Percentiles rank a stretch among this genome's conserved stretches.
phyloP scores from a whole-genome alignment of 2,113 vertebrate species.

The Mugil cephalus region DNA sequence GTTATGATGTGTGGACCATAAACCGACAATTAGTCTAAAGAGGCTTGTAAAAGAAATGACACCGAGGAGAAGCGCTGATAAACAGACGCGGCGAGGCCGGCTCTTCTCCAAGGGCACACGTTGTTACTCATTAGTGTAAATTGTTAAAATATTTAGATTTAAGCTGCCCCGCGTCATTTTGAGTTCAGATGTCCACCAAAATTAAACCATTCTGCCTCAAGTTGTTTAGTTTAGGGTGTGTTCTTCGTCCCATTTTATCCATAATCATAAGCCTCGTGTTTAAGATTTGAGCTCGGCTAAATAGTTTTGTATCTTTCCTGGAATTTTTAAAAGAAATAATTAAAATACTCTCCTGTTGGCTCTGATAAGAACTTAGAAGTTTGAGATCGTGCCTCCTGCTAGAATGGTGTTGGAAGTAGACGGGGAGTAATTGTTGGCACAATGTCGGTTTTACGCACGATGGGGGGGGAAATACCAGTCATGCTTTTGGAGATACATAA shows the following conservation, averaged over 20 bases:
- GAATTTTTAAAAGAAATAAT: background rate
- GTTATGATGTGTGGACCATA: conserved; percentile 74
- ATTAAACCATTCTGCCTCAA: too few relatives aligned
- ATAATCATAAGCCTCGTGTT: too few relatives aligned
- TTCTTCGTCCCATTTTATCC: background rate
- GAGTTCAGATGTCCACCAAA: background rate
- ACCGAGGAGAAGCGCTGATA: conserved; percentile 48
- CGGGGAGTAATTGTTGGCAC: background rate
- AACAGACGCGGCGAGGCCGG: conserved; percentile 16
- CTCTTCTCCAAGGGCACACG: background rate
- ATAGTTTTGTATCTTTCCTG: background rate
- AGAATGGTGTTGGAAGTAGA: background rate
- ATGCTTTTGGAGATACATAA: background rate
- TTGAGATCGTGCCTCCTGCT: background rate
- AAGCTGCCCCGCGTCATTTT: too few relatives aligned
- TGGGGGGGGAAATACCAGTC: too few relatives aligned
- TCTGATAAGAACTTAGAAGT: background rate
- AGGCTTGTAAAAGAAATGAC: conserved; percentile 66
- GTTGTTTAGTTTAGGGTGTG: too few relatives aligned
- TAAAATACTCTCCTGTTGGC: too few relatives aligned
- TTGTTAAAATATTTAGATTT: background rate
- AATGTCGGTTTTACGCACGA: background rate
- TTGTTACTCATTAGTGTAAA: conserved; percentile 17
- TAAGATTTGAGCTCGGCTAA: background rate
- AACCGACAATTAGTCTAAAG: conserved; percentile 74